Evolutionary conservation across 2,113 vertebrate genomes (phyloP).

Genomic region (Eretmochelys imbricata): DNA sequence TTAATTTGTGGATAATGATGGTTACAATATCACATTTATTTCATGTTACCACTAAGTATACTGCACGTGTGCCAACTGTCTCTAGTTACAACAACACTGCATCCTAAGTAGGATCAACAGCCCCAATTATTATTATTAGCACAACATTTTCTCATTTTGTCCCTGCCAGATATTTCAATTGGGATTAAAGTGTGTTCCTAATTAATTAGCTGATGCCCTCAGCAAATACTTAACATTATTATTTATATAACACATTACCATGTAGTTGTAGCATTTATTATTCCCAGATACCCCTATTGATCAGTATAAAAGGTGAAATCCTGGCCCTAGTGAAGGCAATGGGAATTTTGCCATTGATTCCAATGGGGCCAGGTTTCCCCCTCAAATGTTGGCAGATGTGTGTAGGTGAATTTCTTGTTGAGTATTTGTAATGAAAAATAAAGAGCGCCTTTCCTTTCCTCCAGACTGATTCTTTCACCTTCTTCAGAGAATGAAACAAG

Average conservation of each 20-base stretch:
- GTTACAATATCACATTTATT: background rate
- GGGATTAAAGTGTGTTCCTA: background rate
- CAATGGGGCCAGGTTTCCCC: background rate
- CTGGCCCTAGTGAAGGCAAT: fast-evolving
- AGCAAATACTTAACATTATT: background rate
- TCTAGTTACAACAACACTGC: background rate
- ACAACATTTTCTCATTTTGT: background rate
- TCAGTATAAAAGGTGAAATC: fast-evolving
- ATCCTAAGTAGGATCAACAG: fast-evolving
- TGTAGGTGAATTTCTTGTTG: background rate
- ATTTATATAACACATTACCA: fast-evolving
- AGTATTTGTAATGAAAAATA: background rate
- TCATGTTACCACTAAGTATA: fast-evolving
- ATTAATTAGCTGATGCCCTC: background rate
- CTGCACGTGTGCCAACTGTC: background rate
- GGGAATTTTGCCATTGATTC: background rate
- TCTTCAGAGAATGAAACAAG: background rate
- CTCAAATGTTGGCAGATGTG: background rate
- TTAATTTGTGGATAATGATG: fast-evolving
- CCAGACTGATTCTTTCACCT: background rate
- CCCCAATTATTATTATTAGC: fast-evolving
- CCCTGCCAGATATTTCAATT: background rate
- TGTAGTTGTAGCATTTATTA: fast-evolving
- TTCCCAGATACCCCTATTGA: background rate
- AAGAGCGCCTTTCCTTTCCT: background rate